phyloP scores from a whole-genome alignment of 2,888 invertebrate species.

The Dryobota labecula region DNA sequence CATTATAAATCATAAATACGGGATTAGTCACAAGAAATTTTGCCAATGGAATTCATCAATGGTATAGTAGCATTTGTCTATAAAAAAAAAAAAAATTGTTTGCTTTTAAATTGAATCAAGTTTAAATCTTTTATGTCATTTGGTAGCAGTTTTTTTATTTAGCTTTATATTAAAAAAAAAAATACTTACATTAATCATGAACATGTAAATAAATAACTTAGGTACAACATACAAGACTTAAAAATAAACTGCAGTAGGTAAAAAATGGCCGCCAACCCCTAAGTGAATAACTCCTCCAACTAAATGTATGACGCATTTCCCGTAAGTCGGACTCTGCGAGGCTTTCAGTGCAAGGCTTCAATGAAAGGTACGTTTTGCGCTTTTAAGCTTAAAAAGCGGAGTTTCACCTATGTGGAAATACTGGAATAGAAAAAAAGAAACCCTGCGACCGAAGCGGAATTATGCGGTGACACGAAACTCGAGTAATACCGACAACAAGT shows the following conservation, averaged over 20 bases:
- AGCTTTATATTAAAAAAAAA: not conserved
- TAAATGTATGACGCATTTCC: constrained; percentile 50
- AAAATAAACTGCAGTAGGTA: not conserved
- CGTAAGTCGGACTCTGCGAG: constrained; percentile 40
- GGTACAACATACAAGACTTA: not conserved
- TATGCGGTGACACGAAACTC: constrained; percentile 74
- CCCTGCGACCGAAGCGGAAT: constrained; percentile 66
- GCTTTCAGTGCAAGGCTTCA: constrained; percentile 55
- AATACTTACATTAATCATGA: not conserved
- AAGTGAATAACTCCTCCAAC: constrained; percentile 40
- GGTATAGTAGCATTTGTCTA: too few species aligned
- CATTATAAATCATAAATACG: too few species aligned
- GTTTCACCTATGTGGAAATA: constrained; percentile 59
- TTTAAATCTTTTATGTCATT: too few species aligned
- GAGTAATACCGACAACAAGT: constrained; percentile 52
- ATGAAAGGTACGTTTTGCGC: constrained; percentile 57
- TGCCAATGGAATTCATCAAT: too few species aligned
- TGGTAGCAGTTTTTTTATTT: too few species aligned
- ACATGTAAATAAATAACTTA: not conserved
- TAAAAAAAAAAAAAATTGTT: too few species aligned
- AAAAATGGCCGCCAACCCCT: constrained; percentile 31
- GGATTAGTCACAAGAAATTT: too few species aligned
- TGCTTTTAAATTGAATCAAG: too few species aligned
- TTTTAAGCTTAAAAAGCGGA: constrained; percentile 58
- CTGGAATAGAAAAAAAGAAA: constrained; percentile 50